Evolutionary conservation across 1,140 invertebrate species (phyloP).

Genomic region (Lasaia peninsularis): DNA sequence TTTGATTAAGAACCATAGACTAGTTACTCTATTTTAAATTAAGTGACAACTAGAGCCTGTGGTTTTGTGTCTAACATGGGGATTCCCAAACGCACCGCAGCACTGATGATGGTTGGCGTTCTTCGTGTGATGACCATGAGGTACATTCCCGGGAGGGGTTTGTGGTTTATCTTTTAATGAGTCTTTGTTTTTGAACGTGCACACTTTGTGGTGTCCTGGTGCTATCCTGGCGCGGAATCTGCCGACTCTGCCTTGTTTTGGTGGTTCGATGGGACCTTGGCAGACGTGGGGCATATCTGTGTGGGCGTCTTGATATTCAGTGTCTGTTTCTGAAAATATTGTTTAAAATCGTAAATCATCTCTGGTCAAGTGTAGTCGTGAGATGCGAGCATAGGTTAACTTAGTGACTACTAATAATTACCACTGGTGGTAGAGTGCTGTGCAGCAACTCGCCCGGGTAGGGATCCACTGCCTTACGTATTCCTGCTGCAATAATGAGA

Average conservation of each 20-base stretch:
- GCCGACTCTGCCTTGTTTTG: slow-evolving; percentile 56
- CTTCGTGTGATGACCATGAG: slow-evolving; percentile 64
- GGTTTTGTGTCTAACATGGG: slow-evolving; percentile 61
- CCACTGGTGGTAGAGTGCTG: too few relatives aligned
- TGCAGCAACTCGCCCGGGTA: too few relatives aligned
- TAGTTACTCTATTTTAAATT: slow-evolving; percentile 35
- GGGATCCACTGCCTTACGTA: too few relatives aligned
- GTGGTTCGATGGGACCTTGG: slow-evolving; percentile 49
- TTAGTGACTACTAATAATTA: too few relatives aligned
- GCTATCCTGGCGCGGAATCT: slow-evolving; percentile 56
- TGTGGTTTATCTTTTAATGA: slow-evolving; percentile 49
- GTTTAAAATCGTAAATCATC: too few relatives aligned
- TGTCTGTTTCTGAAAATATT: slow-evolving; percentile 54
- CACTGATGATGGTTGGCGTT: slow-evolving; percentile 69
- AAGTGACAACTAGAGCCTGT: slow-evolving; percentile 59
- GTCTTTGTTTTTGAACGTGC: slow-evolving; percentile 40
- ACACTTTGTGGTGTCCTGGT: slow-evolving; percentile 48
- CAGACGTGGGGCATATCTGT: slow-evolving; percentile 39
- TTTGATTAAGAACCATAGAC: neutral
- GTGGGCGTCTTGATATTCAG: slow-evolving; percentile 61
- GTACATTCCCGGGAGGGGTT: slow-evolving; percentile 35
- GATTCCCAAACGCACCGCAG: slow-evolving; percentile 66
- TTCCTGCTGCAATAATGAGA: too few relatives aligned
- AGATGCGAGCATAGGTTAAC: too few relatives aligned
- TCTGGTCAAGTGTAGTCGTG: too few relatives aligned